A percentile compares a stretch with the other conserved stretches of the same genome.
Evolutionary conservation across 1,140 invertebrate genomes (phyloP).

Genomic region (Meloidogyne chitwoodi): DNA sequence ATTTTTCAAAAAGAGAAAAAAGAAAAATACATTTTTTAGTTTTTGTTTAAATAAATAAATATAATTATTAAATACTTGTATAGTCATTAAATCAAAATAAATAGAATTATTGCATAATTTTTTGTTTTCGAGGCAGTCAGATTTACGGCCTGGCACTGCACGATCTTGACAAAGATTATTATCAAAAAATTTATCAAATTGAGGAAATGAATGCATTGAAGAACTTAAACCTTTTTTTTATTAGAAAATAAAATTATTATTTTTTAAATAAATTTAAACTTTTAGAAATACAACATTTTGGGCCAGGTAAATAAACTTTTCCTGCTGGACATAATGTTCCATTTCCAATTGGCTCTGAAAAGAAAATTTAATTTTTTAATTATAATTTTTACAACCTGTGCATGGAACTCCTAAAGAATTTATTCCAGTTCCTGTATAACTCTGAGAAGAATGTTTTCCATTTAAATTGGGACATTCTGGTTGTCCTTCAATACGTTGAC

Average conservation of each 20-base stretch:
- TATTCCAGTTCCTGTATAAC: neutral
- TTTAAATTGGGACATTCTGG: neutral
- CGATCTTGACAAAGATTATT: neutral
- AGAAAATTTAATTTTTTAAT: neutral
- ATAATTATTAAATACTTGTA: neutral
- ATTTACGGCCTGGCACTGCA: neutral
- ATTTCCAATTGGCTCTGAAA: neutral
- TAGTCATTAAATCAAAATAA: slow-evolving; percentile 14
- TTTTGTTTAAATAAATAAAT: too few species aligned
- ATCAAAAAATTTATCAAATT: neutral
- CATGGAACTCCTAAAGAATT: neutral
- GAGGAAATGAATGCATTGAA: neutral
- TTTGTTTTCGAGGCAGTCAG: neutral
- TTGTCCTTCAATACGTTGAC: neutral
- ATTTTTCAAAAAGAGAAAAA: neutral
- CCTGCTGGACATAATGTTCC: neutral
- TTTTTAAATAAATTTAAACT: neutral
- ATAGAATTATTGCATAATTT: slow-evolving; percentile 3
- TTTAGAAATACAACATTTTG: neutral
- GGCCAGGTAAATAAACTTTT: neutral
- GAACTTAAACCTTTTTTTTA: neutral
- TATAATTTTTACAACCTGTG: neutral
- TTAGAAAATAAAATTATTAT: too few species aligned
- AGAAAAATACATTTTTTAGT: too few species aligned
- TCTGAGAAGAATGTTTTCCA: neutral